Evolutionary conservation across 2,113 vertebrate species (phyloP).

Genomic region (Callithrix jacchus): DNA sequence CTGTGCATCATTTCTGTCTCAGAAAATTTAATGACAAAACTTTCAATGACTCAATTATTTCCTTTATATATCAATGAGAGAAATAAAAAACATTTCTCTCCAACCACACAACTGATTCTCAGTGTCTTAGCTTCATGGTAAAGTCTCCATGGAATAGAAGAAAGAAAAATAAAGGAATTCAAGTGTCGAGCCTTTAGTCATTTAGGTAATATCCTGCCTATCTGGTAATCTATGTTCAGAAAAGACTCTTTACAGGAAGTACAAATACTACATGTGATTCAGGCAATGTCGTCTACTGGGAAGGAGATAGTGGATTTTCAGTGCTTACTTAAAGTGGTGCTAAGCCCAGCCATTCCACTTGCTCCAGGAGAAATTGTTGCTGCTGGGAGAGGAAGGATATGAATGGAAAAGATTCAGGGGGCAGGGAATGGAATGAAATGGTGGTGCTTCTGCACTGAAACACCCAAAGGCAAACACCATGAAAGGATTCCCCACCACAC

Average conservation of each 20-base stretch:
- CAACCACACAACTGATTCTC: neutral
- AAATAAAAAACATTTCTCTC: neutral
- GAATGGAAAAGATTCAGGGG: too few relatives aligned
- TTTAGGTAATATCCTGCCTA: neutral
- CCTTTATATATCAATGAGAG: neutral
- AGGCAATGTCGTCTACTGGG: too few relatives aligned
- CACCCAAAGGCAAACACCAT: neutral
- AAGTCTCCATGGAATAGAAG: neutral
- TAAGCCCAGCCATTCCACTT: neutral
- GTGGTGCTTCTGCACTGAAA: neutral
- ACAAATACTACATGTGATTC: neutral
- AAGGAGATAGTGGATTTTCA: neutral
- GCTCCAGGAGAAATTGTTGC: neutral
- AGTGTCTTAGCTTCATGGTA: neutral
- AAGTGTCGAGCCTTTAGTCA: neutral
- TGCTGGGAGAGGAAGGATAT: neutral
- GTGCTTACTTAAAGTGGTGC: neutral
- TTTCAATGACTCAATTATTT: neutral
- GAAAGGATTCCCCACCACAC: neutral
- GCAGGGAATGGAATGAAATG: accelerated
- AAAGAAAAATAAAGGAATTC: neutral
- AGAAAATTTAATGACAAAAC: neutral
- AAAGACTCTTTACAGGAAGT: neutral
- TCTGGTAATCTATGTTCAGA: neutral
- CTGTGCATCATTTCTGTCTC: neutral